A percentile compares a stretch with the other conserved stretches of the same genome.
Evolutionary conservation across 2,797 vertebrate genomes (phyloP).

Genomic region (Kryptopterus vitreolus): DNA sequence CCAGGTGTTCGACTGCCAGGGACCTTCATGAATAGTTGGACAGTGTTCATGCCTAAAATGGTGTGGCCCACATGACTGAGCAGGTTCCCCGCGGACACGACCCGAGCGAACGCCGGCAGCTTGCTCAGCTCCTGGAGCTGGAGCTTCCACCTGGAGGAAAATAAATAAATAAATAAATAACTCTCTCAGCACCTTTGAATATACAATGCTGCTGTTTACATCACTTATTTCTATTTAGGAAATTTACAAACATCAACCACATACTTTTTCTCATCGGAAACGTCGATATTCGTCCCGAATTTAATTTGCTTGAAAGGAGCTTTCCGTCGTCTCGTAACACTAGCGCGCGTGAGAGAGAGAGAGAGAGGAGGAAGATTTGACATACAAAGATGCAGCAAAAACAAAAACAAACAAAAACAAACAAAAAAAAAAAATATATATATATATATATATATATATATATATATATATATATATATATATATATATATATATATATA

Average conservation of each 20-base stretch:
- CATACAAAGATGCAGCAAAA: neutral
- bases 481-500: too few species aligned
- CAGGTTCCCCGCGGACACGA: slow-evolving; percentile 97
- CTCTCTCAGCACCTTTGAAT: neutral
- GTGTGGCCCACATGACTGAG: slow-evolving; percentile 95
- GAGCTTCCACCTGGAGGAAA: slow-evolving; percentile 88
- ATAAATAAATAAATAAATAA: too few species aligned
- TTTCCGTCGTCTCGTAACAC: slow-evolving; percentile 83
- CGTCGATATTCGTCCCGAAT: slow-evolving; percentile 97
- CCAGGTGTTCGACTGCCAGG: slow-evolving; percentile 95
- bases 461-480: too few species aligned
- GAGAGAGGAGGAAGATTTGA: neutral
- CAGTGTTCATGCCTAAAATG: slow-evolving; percentile 99
- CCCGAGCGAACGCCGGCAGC: slow-evolving; percentile 95
- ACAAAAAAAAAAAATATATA: neutral
- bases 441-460: too few species aligned
- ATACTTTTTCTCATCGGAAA: slow-evolving; percentile 98
- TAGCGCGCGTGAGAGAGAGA: too few species aligned
- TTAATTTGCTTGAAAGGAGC: slow-evolving; percentile 94
- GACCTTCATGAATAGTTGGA: slow-evolving; percentile 99
- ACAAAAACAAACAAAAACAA: neutral
- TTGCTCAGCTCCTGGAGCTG: slow-evolving; percentile 97
- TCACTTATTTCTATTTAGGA: neutral
- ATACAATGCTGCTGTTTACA: neutral
- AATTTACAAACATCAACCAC: slow-evolving; percentile 55